A percentile compares a stretch with the other conserved stretches of the same genome.
These are phyloP conservation scores for Cyrtodaria siliqua DNA, from an alignment of 2,888 invertebrate genomes.

Conservation along the genomic window DNA sequence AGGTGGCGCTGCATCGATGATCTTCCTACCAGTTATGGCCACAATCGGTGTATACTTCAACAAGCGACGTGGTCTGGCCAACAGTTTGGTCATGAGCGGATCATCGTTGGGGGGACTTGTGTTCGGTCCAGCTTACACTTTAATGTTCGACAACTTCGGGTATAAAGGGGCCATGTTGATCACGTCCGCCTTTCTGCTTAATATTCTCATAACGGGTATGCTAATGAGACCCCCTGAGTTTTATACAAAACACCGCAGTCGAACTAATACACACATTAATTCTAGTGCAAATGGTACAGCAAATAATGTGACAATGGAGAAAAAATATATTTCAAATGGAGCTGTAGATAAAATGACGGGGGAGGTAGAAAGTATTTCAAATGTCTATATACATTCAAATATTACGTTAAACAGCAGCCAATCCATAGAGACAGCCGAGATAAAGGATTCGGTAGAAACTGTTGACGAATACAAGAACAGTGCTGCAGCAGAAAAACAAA, in stretches of 20 bases:
- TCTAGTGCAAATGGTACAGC: no score
- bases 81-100: conserved; percentile 44
- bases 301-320: no score
- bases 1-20: conserved; percentile 34
- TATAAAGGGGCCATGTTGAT: conserved; percentile 54
- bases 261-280: no score
- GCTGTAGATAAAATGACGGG: no score
- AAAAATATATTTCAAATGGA: no score
- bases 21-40: conserved; percentile 37
- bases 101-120: conserved; percentile 47
- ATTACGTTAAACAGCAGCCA: no score
- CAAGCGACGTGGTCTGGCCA: conserved; percentile 50
- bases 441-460: no score
- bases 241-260: conserved; percentile 2
- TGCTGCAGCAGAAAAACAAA: no score
- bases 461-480: no score
- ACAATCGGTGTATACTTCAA: conserved; percentile 54
- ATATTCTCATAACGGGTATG: conserved; percentile 36
- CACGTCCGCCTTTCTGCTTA: conserved; percentile 39
- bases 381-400: no score
- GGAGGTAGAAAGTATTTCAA: background rate
- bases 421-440: no score
- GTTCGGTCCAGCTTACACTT: conserved; percentile 43
- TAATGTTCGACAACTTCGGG: conserved; percentile 44
- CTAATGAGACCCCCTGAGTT: conserved; percentile 47